Evolutionary conservation across 2,113 vertebrate species (phyloP).

Genomic region (Dromiciops gliroides): DNA sequence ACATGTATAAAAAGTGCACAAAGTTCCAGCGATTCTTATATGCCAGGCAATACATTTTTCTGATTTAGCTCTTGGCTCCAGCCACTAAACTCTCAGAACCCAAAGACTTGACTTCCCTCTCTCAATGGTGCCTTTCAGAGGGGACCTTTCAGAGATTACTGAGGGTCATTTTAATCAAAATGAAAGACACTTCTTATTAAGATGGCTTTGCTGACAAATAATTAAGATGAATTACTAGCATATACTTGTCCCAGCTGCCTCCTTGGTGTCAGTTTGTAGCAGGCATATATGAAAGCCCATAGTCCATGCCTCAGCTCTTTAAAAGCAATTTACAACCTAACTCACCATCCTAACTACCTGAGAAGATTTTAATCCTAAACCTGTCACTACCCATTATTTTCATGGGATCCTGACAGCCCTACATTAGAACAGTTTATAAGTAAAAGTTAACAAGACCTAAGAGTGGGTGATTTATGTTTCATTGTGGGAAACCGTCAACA

Average conservation of each 20-base stretch:
- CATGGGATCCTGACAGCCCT: conserved; percentile 71
- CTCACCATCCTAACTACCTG: conserved; percentile 78
- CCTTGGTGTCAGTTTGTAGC: conserved; percentile 76
- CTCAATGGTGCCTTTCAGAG: conserved; percentile 76
- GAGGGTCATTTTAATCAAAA: conserved; percentile 85
- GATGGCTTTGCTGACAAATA: conserved; percentile 85
- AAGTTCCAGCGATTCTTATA: conserved; percentile 28
- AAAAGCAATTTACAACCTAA: conserved; percentile 81
- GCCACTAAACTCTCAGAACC: conserved; percentile 75
- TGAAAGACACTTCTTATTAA: conserved; percentile 83
- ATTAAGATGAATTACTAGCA: conserved; percentile 84
- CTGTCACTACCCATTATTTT: conserved; percentile 83
- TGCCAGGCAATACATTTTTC: conserved; percentile 33
- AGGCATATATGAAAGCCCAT: conserved; percentile 69
- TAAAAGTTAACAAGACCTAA: conserved; percentile 80
- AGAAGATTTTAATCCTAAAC: conserved; percentile 83
- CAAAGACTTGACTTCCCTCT: conserved; percentile 73
- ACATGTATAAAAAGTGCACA: not conserved
- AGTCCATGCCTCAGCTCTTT: conserved; percentile 77
- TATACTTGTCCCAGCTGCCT: conserved; percentile 76
- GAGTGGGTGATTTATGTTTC: conserved; percentile 77
- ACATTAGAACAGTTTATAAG: conserved; percentile 78
- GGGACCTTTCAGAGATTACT: conserved; percentile 72
- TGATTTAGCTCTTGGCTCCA: conserved; percentile 54
- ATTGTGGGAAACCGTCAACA: conserved; percentile 68